These are phyloP conservation scores for Platycheirus albimanus DNA, from an alignment of 2,888 invertebrate genomes.

Conservation along the genomic window DNA sequence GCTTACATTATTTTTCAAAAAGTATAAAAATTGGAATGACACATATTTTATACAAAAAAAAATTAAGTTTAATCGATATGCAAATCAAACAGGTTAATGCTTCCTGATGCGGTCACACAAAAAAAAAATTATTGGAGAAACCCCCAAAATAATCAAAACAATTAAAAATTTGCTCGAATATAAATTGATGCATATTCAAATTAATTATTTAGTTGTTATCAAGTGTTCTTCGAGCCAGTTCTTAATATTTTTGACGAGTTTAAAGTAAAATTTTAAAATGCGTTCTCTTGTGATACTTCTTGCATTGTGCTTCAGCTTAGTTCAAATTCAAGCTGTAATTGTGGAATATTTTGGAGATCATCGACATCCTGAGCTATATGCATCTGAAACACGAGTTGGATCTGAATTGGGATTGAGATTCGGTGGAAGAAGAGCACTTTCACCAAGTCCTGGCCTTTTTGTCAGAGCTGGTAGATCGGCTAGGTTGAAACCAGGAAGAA, in stretches of 20 bases:
- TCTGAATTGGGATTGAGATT: slow-evolving; percentile 18
- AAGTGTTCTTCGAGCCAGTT: not conserved
- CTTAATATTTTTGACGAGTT: not conserved
- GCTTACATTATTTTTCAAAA: too few relatives aligned
- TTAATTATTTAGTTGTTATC: not conserved
- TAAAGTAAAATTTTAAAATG: not conserved
- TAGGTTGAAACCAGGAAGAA: not conserved
- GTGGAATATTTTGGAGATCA: slow-evolving; percentile 18
- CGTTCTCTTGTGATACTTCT: not conserved
- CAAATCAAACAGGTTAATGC: not conserved
- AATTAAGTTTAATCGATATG: not conserved
- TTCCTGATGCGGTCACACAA: not conserved
- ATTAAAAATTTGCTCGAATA: not conserved
- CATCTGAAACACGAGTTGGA: slow-evolving; percentile 7
- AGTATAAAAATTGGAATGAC: too few relatives aligned
- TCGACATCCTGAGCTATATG: slow-evolving; percentile 17
- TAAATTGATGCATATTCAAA: not conserved
- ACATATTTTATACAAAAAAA: not conserved
- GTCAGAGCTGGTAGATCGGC: not conserved
- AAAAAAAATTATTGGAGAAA: not conserved
- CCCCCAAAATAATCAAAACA: not conserved
- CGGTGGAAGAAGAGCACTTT: not conserved
- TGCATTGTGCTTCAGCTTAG: not conserved
- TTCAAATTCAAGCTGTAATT: not conserved
- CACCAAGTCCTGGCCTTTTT: not conserved